Evolutionary conservation across 1,140 invertebrate species (phyloP).

Genomic region (Drosophila melanica): DNA sequence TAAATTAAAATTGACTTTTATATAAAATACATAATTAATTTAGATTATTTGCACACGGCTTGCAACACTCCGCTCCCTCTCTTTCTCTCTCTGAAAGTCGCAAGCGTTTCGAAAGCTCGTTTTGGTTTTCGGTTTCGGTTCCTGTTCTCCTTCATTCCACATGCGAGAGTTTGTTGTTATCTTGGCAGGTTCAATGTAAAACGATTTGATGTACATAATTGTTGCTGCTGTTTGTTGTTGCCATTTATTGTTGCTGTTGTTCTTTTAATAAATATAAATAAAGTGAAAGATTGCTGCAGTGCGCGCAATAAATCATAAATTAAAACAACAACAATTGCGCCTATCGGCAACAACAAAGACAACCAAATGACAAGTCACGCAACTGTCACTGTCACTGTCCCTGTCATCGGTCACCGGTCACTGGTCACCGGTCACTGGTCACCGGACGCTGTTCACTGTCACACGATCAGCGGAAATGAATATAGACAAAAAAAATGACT

Average conservation of each 20-base stretch:
- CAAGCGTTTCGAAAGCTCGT: slow-evolving; percentile 25
- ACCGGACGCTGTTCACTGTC: slow-evolving; percentile 2
- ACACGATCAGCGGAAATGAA: slow-evolving; percentile 16
- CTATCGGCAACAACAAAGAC: slow-evolving; percentile 45
- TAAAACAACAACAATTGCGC: slow-evolving; percentile 45
- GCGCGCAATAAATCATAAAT: slow-evolving; percentile 58
- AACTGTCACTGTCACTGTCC: slow-evolving; percentile 28
- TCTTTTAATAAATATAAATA: slow-evolving; percentile 57
- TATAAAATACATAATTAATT: slow-evolving; percentile 42
- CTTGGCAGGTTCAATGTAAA: slow-evolving; percentile 66
- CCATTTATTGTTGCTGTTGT: slow-evolving; percentile 15
- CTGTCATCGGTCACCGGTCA: not conserved
- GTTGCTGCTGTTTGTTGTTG: slow-evolving; percentile 13
- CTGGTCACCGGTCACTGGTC: not conserved
- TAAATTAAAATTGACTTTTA: slow-evolving; percentile 10
- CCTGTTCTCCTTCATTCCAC: slow-evolving; percentile 72
- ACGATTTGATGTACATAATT: slow-evolving; percentile 44
- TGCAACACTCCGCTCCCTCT: slow-evolving; percentile 1
- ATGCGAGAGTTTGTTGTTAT: slow-evolving; percentile 52
- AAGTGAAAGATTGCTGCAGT: slow-evolving; percentile 64
- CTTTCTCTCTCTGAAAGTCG: not conserved
- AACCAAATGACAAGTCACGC: slow-evolving; percentile 41
- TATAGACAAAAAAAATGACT: slow-evolving; percentile 19
- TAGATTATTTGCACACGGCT: not conserved
- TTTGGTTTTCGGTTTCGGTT: slow-evolving; percentile 51